A percentile compares a stretch with the other conserved stretches of the same genome.
Evolutionary conservation across 2,888 invertebrate genomes (phyloP).

Genomic region (Ectemnius continuus): DNA sequence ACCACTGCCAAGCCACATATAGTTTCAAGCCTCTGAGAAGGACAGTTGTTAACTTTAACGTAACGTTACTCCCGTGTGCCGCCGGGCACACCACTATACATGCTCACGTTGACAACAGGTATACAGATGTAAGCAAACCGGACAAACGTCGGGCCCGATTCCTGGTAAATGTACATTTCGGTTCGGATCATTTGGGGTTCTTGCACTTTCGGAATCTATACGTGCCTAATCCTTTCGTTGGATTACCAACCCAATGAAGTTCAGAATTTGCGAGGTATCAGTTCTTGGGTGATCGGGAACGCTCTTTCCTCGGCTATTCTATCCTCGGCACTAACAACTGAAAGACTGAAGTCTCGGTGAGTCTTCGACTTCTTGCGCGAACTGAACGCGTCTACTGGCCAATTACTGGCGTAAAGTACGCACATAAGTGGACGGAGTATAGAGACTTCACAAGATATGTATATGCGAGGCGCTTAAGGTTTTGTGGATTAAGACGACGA

Average conservation of each 20-base stretch:
- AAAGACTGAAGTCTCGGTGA: constrained; percentile 58
- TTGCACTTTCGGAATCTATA: no score
- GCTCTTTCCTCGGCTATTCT: constrained; percentile 12
- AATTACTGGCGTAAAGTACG: constrained; percentile 36
- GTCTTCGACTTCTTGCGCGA: constrained; percentile 51
- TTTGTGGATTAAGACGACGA: not conserved
- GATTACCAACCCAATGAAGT: no score
- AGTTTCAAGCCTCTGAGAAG: constrained; percentile 77
- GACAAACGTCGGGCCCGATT: constrained; percentile 2
- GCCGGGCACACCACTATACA: constrained; percentile 14
- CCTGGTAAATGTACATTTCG: no score
- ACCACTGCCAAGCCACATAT: constrained; percentile 91
- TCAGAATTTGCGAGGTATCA: no score
- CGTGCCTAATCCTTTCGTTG: no score
- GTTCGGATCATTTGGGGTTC: no score
- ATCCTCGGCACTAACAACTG: constrained; percentile 53
- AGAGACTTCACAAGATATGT: constrained; percentile 7
- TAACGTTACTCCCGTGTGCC: constrained; percentile 35
- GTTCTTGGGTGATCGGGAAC: no score
- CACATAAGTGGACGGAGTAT: constrained; percentile 32
- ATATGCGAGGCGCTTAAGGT: not conserved
- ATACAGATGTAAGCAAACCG: constrained; percentile 12
- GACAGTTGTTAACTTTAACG: constrained; percentile 50
- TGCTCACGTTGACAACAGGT: constrained; percentile 19
- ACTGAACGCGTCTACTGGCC: constrained; percentile 34